Conservation (phyloP, 2,888 invertebrate species). For the Raillietiella orientalis region DNA sequence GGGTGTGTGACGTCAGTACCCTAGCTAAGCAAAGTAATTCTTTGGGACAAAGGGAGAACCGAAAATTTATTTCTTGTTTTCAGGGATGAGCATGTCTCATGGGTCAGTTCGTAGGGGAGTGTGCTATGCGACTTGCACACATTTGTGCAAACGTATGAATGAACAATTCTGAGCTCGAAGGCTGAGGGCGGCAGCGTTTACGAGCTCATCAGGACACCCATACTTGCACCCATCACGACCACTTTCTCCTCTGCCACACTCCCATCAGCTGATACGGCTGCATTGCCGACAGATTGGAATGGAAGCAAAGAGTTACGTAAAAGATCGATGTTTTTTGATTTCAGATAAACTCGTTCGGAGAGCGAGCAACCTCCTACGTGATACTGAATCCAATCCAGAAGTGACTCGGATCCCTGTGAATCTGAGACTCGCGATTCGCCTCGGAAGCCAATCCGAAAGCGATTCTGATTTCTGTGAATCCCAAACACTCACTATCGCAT, state of each 20-base stretch:
- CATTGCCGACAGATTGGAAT: constrained; percentile 79
- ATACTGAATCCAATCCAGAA: no score
- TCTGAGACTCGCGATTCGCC: no score
- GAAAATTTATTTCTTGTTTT: constrained; percentile 4
- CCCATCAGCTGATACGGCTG: no score
- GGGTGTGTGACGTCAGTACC: no score
- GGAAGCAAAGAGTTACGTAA: constrained; percentile 65
- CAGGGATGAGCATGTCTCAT: constrained; percentile 61
- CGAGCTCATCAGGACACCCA: constrained; percentile 16
- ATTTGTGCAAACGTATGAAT: constrained; percentile 76
- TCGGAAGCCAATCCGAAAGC: no score
- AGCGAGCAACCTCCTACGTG: no score
- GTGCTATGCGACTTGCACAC: constrained; percentile 53
- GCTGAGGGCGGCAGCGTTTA: constrained; percentile 9
- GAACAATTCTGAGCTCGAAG: constrained; percentile 83
- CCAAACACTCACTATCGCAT: no score
- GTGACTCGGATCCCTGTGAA: no score
- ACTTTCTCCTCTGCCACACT: no score
- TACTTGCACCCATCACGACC: constrained; percentile 20
- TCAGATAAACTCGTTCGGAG: no score
- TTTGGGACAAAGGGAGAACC: neutral
- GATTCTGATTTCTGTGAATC: no score
- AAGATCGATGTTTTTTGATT: constrained; percentile 7
- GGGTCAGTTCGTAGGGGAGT: constrained; percentile 75
- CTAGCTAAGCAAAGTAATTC: constrained; percentile 49